phyloP scores from a whole-genome alignment of 2,797 vertebrate genomes.

The Rhinophrynus dorsalis region DNA sequence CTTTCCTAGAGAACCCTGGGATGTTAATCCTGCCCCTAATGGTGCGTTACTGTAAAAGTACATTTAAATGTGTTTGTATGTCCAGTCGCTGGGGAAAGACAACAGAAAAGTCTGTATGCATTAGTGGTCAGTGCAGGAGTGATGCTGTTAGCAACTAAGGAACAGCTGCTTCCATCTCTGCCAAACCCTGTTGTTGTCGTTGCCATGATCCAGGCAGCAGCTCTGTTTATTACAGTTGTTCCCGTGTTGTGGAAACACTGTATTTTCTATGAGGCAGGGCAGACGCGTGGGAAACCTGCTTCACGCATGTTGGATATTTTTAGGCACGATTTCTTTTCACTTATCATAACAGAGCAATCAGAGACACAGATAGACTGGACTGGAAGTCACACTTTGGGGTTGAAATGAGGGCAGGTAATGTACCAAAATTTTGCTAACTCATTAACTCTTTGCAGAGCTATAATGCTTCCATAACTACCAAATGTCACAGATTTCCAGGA shows the following conservation, averaged over 20 bases:
- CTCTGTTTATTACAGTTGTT: constrained; percentile 44
- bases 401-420: constrained; percentile 4
- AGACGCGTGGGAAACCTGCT: constrained; percentile 41
- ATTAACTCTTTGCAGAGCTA: too few relatives aligned
- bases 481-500: too few relatives aligned
- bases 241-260: constrained; percentile 41
- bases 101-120: not conserved
- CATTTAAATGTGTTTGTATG: too few relatives aligned
- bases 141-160: not conserved
- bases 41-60: too few relatives aligned
- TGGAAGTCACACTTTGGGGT: not conserved
- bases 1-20: too few relatives aligned
- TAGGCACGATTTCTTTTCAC: constrained; percentile 24
- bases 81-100: too few relatives aligned
- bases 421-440: too few relatives aligned
- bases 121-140: not conserved
- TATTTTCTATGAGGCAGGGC: constrained; percentile 30
- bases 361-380: not conserved
- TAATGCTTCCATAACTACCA: too few relatives aligned
- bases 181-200: constrained; percentile 21
- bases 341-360: not conserved
- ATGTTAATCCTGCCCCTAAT: too few relatives aligned
- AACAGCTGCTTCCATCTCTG: constrained; percentile 27
- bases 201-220: constrained; percentile 30
- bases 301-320: constrained; percentile 20